These are phyloP conservation scores for Benthosema pterotum DNA, from an alignment of 2,797 vertebrate species.

Conservation along the genomic window DNA sequence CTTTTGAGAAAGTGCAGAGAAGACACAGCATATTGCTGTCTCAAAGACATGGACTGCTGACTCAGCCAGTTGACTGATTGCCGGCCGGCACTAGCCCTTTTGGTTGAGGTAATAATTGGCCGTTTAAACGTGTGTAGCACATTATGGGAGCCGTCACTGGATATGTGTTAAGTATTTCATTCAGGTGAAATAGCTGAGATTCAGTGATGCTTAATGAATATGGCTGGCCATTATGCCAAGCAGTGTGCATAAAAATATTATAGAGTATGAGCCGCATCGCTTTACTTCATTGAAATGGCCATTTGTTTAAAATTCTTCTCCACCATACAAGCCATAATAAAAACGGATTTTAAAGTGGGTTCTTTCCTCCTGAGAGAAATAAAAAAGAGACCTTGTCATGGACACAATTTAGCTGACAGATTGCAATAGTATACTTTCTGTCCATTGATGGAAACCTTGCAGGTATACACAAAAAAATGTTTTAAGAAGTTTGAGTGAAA, in stretches of 20 bases:
- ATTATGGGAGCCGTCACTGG: constrained; percentile 23
- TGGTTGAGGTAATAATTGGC: constrained; percentile 35
- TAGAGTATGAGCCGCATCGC: constrained; percentile 51
- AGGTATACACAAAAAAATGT: constrained; percentile 31
- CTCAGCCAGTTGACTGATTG: constrained; percentile 10
- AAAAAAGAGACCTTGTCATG: constrained; percentile 59
- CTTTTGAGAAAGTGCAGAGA: too few relatives aligned
- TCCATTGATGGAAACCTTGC: constrained; percentile 38
- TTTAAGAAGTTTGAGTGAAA: constrained; percentile 42
- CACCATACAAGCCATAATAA: constrained; percentile 28
- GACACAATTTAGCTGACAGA: constrained; percentile 60
- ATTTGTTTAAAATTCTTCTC: constrained; percentile 59
- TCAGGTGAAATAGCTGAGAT: constrained; percentile 38
- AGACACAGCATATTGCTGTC: too few relatives aligned
- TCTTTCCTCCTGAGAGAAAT: constrained; percentile 43
- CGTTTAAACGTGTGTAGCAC: constrained; percentile 23
- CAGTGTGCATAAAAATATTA: constrained; percentile 47
- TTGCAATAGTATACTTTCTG: constrained; percentile 29
- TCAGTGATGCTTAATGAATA: constrained; percentile 48
- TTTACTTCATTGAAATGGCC: constrained; percentile 44
- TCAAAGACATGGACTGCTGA: too few relatives aligned
- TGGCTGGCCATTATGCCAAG: constrained; percentile 41
- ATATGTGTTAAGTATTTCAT: constrained; percentile 32
- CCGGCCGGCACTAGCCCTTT: not conserved
- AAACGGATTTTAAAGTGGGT: constrained; percentile 21